Percentiles rank a stretch among this genome's conserved stretches.
These are phyloP conservation scores for Cyaniris semiargus DNA, from an alignment of 2,888 invertebrate species.

Conservation along the genomic window DNA sequence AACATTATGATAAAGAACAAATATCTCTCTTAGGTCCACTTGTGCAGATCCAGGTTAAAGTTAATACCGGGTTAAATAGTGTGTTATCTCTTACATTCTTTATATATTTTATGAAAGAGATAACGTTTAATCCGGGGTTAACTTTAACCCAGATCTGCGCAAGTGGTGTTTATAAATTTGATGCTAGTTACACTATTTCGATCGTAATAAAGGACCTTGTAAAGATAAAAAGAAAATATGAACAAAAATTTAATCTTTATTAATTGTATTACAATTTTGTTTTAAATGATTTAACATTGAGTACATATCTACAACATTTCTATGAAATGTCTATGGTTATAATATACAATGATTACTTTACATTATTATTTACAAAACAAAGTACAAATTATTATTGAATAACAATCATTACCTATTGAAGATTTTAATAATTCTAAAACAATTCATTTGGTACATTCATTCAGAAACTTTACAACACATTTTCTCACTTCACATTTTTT, in stretches of 20 bases:
- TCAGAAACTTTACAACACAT: neutral
- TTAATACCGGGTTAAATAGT: no score
- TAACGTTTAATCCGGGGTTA: no score
- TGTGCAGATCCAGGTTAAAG: no score
- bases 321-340: slow-evolving; percentile 8
- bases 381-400: slow-evolving; percentile 16
- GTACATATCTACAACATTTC: slow-evolving; percentile 3
- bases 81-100: no score
- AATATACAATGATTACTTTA: slow-evolving; percentile 16
- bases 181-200: no score
- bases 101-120: no score
- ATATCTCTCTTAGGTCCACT: no score
- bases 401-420: neutral
- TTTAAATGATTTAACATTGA: neutral
- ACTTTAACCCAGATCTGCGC: no score
- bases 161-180: no score
- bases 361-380: slow-evolving; percentile 17
- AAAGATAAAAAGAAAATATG: neutral
- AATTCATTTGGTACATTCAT: slow-evolving; percentile 8
- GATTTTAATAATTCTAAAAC: neutral
- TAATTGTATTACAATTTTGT: slow-evolving; percentile 6
- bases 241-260: neutral
- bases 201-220: neutral
- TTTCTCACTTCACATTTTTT: neutral
- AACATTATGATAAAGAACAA: no score